Base-by-base conservation (phyloP, 2,797 vertebrate genomes). In the Steatocranus sp. region DNA sequence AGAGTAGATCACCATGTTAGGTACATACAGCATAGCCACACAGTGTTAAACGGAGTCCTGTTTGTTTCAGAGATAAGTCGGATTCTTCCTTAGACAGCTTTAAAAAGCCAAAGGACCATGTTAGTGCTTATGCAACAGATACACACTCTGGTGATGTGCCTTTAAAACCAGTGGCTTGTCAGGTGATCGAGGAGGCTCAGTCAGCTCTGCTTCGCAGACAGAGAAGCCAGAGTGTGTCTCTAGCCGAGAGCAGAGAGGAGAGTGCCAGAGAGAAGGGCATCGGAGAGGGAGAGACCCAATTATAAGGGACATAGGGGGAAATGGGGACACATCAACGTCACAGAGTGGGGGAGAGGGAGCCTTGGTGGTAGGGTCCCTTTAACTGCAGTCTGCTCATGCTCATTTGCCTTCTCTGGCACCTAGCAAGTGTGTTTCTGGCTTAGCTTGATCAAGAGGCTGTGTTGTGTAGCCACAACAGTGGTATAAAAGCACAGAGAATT, bases 401-500 rank as follows among this genome's bases (percentile, higher is more conserved):
- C 86, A 78, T 70, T 83, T 51, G 81, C 78, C 87, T 86, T 76
- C 80, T 84, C 81, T 89, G 87, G 87, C 90, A 86, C 91, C 88
- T 87, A 88, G 88, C 90, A 86, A 91, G 87, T 86, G 82, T 83
- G 84, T 95, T 93, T 95, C 91, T 96, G 91, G 92, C 96, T 97
- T 93, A 92, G 96, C 95, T 96, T 95, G 95, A 97, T 96, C 89
- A 90, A 95, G 95, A 96, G 96, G 95, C 96, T 96, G 96, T 94
- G 95, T 95, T 96, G 79, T 66, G 94, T 94, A 91, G 95, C 95
- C 96, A 96, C 96, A 97, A 97, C 97, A 97, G 95, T 96, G 95
- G 97, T 63, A 58, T 81, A 89, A 92, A 92, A 94, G 92, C 91
- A 87, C 79, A 79, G 97, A 98, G 98, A 99, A 99, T 98, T 98